A percentile compares a stretch with the other conserved stretches of the same genome.
Conservation (phyloP, 2,888 invertebrate species). For the Lymantria monacha region DNA sequence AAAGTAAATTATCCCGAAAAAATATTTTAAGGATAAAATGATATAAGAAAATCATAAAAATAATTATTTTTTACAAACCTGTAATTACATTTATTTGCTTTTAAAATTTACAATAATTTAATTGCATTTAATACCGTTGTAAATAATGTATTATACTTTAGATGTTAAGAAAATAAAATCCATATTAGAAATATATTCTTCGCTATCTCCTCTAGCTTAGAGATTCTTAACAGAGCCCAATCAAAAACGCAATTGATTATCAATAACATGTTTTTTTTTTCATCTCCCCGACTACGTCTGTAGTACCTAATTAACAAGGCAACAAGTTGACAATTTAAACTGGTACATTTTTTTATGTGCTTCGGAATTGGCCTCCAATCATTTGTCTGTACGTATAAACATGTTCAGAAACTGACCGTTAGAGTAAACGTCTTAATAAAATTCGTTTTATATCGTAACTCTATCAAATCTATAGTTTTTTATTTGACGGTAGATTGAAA, state of each 20-base stretch:
- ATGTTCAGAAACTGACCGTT: conserved; percentile 26
- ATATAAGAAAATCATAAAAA: too few species aligned
- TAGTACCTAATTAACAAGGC: conserved; percentile 28
- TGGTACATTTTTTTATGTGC: conserved; percentile 30
- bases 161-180: not conserved
- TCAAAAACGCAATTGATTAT: not conserved
- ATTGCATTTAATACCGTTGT: not conserved
- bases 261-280: conserved; percentile 3
- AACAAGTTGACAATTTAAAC: conserved; percentile 36
- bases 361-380: conserved; percentile 29
- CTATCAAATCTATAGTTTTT: conserved; percentile 10
- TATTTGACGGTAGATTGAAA: conserved; percentile 15
- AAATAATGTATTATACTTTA: not conserved
- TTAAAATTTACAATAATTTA: too few species aligned
- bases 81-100: too few species aligned
- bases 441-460: conserved; percentile 22
- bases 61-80: too few species aligned
- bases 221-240: not conserved
- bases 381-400: conserved; percentile 30
- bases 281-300: conserved; percentile 19
- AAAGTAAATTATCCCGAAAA: too few species aligned
- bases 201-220: not conserved
- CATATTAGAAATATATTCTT: not conserved
- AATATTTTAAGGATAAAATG: too few species aligned
- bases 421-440: conserved; percentile 32